A percentile compares a stretch with the other conserved stretches of the same genome.
These are phyloP conservation scores for Sporophila hypoxantha DNA, from an alignment of 2,113 vertebrate genomes.

Conservation along the genomic window DNA sequence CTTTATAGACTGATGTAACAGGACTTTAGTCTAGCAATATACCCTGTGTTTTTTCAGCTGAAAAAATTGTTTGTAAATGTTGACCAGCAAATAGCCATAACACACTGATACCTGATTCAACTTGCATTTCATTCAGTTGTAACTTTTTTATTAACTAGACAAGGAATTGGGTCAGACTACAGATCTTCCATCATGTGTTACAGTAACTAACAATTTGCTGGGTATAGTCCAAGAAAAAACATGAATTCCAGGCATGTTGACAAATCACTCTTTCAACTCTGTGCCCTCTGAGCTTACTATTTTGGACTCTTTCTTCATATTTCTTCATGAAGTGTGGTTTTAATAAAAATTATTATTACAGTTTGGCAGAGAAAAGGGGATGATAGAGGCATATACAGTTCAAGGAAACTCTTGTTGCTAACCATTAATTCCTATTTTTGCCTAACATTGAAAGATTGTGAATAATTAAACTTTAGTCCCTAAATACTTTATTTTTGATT, in stretches of 20 bases:
- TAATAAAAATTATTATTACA: neutral
- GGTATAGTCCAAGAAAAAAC: neutral
- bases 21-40: neutral
- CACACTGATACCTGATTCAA: neutral
- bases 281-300: neutral
- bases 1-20: neutral
- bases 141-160: neutral
- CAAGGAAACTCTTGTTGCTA: neutral
- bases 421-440: neutral
- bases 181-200: neutral
- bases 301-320: neutral
- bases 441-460: neutral
- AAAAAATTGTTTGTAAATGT: neutral
- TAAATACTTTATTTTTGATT: neutral
- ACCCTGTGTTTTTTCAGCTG: neutral
- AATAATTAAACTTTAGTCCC: neutral
- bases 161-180: neutral
- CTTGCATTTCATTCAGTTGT: neutral
- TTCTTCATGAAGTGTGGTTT: neutral
- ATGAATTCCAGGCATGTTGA: neutral
- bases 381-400: neutral
- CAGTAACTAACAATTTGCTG: neutral
- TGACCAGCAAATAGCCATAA: neutral
- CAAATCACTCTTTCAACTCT: neutral
- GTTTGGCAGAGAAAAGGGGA: neutral